Conservation (phyloP, 2,797 vertebrate species). For the Uromys caudimaculatus region DNA sequence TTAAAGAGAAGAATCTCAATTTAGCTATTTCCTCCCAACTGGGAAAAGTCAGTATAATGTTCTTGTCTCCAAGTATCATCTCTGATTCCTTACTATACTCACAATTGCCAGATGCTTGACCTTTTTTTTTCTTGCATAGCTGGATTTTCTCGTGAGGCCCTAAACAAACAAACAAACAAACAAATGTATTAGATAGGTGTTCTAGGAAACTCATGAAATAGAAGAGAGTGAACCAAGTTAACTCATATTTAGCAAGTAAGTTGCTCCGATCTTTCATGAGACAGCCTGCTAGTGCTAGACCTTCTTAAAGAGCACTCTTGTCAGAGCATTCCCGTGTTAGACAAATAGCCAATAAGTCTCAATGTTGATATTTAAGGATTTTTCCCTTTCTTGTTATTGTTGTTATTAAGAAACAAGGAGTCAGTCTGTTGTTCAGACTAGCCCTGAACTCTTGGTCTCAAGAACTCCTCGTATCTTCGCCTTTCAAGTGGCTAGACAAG, state of each 20-base stretch:
- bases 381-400: not conserved
- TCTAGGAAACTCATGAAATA: not conserved
- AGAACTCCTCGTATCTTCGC: too few relatives aligned
- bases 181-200: not conserved
- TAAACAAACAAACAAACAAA: conserved; percentile 79
- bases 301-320: not conserved
- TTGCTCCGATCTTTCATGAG: not conserved
- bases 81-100: conserved; percentile 85
- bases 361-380: not conserved
- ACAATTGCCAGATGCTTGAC: conserved; percentile 99
- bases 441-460: not conserved
- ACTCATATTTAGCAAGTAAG: not conserved
- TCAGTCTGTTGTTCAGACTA: not conserved
- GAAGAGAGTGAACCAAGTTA: not conserved
- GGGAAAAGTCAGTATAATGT: conserved; percentile 51
- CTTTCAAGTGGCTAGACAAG: not conserved
- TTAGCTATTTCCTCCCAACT: conserved; percentile 71
- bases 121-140: conserved; percentile 97
- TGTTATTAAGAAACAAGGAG: not conserved
- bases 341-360: not conserved
- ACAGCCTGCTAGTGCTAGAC: not conserved
- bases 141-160: conserved; percentile 97
- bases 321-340: not conserved
- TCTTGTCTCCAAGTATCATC: not conserved
- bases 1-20: conserved; percentile 79